Evolutionary conservation across 2,888 invertebrate genomes (phyloP), one percentile per base, ranked within the genome.

Genomic region (Pristionchus arcanus): DNA sequence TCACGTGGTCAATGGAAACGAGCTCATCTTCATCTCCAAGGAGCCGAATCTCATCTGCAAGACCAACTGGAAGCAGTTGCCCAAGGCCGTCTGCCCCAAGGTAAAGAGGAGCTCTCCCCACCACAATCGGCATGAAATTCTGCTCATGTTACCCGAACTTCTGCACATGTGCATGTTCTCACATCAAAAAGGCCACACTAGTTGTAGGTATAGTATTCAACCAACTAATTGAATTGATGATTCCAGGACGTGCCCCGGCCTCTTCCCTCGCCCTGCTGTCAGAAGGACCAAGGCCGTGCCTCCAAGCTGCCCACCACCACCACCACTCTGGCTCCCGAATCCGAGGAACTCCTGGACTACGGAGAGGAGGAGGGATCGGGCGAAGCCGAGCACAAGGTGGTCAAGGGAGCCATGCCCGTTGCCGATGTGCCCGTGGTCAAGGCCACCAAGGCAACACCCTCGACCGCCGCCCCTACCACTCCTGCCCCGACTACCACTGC

Each of bases 1-100:
- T 92, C 95, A 95, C 85, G 94, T 95, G 19, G 92, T 95, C 92
- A 95, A 94, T 89, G 95, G 94, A 31, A 92, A 92, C 68, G 94
- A 95, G 81, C 94, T 94, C 25, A 94, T 95, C 89, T 94, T 94
- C 88, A 91, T 95, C 28, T 94, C 94, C 49, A 94, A 92, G 28
- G 95, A 95, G 89, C 91, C 90, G 15, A 95, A 95, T 92, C 89
- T 92, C 13, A 91, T 95, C 68, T 95, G 95, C 92, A 91, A 94
- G 90, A 91, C 91, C 19, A 91, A 93, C 89, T 93, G 93, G 92
- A 90, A 91, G 31, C 90, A 90, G 63, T 92, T 93, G 55, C 91
- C 91, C 19, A 90, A 88, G 19, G 93, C 94, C 85, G 42, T 91
- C 63, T 95, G 95, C 89, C 95, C 95, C 55, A 68, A 87, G 86